Evolutionary conservation across 2,797 vertebrate genomes (phyloP).

Genomic region (Hafferia zeledoni): DNA sequence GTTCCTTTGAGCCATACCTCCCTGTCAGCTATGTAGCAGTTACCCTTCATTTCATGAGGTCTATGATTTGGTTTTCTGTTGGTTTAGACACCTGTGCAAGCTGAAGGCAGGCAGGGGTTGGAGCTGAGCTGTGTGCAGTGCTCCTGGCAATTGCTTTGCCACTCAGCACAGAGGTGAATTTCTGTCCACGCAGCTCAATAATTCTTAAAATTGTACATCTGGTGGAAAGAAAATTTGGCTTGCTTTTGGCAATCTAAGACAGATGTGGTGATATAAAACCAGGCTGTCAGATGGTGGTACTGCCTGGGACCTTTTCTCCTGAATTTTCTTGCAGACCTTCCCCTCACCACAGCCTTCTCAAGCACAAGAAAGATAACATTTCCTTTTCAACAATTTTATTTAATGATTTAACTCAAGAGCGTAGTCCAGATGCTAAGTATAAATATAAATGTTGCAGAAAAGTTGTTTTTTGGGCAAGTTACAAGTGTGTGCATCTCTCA

Average conservation of each 20-base stretch:
- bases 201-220: neutral
- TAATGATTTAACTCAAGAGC: neutral
- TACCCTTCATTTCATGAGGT: neutral
- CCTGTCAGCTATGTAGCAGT: neutral
- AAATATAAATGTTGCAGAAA: neutral
- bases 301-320: neutral
- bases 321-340: neutral
- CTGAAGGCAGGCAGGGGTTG: rapidly evolving
- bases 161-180: neutral
- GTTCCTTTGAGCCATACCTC: conserved; percentile 15
- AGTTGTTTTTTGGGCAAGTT: neutral
- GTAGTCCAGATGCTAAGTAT: neutral
- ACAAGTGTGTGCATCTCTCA: neutral
- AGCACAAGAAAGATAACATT: neutral
- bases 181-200: neutral
- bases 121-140: neutral
- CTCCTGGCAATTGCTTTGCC: neutral
- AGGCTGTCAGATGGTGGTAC: neutral
- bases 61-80: neutral
- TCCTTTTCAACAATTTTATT: neutral
- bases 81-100: neutral
- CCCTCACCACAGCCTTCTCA: neutral
- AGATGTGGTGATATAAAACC: neutral
- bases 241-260: neutral
- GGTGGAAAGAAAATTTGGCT: neutral